A percentile compares a stretch with the other conserved stretches of the same genome.
Conservation (phyloP, 2,888 invertebrate species). For the Callosobruchus maculatus region DNA sequence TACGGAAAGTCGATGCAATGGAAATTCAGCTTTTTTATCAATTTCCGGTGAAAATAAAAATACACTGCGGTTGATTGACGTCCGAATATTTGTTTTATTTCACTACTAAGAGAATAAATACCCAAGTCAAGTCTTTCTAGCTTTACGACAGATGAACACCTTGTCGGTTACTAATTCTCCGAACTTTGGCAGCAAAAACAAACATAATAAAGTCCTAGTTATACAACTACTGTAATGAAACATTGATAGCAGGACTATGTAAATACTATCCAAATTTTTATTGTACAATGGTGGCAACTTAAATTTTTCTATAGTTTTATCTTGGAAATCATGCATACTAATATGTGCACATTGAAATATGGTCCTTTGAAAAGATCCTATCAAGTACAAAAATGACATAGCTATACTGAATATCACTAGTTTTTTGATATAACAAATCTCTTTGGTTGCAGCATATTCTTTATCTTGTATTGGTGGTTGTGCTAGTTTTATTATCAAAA, state of each 20-base stretch:
- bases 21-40: too few species aligned
- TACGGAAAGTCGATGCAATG: too few species aligned
- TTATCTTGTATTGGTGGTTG: slow-evolving; percentile 32
- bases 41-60: too few species aligned
- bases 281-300: slow-evolving; percentile 40
- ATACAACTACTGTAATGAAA: slow-evolving; percentile 36
- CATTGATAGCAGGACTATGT: slow-evolving; percentile 34
- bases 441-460: slow-evolving; percentile 36
- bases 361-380: slow-evolving; percentile 39
- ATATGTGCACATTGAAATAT: slow-evolving; percentile 35
- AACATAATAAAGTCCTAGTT: slow-evolving; percentile 31
- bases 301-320: slow-evolving; percentile 25
- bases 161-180: slow-evolving; percentile 26
- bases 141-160: slow-evolving; percentile 26
- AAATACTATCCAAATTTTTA: slow-evolving; percentile 25
- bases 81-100: too few species aligned
- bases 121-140: neutral
- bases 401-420: slow-evolving; percentile 36
- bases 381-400: slow-evolving; percentile 34
- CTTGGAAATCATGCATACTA: slow-evolving; percentile 17
- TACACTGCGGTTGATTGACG: too few species aligned
- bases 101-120: neutral
- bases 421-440: slow-evolving; percentile 32
- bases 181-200: slow-evolving; percentile 34
- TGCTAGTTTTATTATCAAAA: slow-evolving; percentile 34